Evolutionary conservation across 2,888 invertebrate species (phyloP).

Genomic region (Pheosia gnoma): DNA sequence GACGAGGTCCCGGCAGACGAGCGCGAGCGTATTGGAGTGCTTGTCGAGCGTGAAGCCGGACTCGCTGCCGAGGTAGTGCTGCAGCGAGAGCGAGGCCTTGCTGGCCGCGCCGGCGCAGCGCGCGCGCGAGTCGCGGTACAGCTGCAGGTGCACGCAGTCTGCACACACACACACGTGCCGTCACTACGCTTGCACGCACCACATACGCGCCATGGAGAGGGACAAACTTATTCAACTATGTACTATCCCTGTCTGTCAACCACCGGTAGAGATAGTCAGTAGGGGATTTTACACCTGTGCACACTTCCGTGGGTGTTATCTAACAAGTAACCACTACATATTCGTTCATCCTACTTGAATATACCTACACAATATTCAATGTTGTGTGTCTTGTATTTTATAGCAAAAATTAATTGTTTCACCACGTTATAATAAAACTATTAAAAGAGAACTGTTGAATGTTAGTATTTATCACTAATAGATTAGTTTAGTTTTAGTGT

Average conservation of each 20-base stretch:
- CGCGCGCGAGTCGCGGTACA: constrained; percentile 93
- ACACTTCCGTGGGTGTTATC: neutral
- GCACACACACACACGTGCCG: constrained; percentile 38
- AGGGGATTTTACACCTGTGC: neutral
- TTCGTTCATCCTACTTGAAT: too few species aligned
- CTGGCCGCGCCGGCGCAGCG: constrained; percentile 81
- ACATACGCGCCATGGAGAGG: too few species aligned
- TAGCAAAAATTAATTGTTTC: too few species aligned
- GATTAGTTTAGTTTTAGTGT: too few species aligned
- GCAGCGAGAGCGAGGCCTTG: constrained; percentile 93
- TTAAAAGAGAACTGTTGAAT: too few species aligned
- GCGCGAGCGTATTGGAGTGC: constrained; percentile 94
- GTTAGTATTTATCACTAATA: too few species aligned
- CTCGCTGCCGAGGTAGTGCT: constrained; percentile 93
- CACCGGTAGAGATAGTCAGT: too few species aligned
- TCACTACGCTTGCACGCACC: neutral
- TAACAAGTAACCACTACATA: too few species aligned
- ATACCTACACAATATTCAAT: too few species aligned
- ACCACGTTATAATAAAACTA: too few species aligned
- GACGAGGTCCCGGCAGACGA: constrained; percentile 93
- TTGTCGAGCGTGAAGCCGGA: constrained; percentile 95
- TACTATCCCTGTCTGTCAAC: too few species aligned
- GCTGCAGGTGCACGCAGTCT: constrained; percentile 95
- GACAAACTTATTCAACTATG: neutral
- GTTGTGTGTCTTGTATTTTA: too few species aligned